Evolutionary conservation across 2,888 invertebrate genomes (phyloP).

Genomic region (Pyralis farinalis): DNA sequence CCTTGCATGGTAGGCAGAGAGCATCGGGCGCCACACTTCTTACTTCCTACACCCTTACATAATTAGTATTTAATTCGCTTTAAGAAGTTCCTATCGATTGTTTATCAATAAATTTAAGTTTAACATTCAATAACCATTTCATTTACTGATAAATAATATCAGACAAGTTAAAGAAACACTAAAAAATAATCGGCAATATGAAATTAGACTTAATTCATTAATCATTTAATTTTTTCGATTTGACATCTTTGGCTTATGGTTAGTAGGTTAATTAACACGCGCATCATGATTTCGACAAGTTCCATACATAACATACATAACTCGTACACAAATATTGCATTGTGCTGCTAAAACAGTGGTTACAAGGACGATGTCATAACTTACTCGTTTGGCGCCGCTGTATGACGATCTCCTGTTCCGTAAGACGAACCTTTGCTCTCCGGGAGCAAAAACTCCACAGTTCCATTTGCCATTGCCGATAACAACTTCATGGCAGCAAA

Average conservation of each 20-base stretch:
- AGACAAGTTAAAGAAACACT: no score
- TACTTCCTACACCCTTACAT: no score
- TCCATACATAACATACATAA: constrained; percentile 8
- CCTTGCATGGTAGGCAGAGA: no score
- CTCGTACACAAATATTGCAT: constrained; percentile 15
- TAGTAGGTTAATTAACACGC: not conserved
- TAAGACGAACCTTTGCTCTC: constrained; percentile 57
- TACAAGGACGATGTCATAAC: constrained; percentile 28
- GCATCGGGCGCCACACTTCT: no score
- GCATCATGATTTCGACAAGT: constrained; percentile 9
- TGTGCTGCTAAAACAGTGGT: constrained; percentile 15
- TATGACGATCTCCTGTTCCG: constrained; percentile 69
- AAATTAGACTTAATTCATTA: no score
- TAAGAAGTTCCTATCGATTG: no score
- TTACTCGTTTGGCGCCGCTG: constrained; percentile 74
- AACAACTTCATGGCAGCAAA: constrained; percentile 52
- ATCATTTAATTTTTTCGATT: no score
- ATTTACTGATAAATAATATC: no score
- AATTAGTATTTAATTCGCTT: no score
- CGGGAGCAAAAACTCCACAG: constrained; percentile 24
- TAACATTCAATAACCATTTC: no score
- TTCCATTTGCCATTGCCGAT: constrained; percentile 48
- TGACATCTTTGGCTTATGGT: not conserved
- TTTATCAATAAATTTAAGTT: no score
- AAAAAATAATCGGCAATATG: no score